These are phyloP conservation scores for Percina caprodes DNA, from an alignment of 2,113 vertebrate genomes.

Conservation along the genomic window DNA sequence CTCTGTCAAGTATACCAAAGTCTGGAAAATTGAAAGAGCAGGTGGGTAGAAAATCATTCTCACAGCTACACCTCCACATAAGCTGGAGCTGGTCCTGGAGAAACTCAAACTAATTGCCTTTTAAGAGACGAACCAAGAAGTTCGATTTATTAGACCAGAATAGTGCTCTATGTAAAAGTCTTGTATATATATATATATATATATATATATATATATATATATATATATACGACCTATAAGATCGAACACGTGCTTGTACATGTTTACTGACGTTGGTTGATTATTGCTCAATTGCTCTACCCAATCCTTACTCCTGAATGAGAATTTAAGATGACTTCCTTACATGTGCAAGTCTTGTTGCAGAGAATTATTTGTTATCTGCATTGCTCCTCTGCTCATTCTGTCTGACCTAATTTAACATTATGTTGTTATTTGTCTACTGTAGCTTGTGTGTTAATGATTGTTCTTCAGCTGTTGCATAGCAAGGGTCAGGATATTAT, in stretches of 20 bases:
- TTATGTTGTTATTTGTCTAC: background rate
- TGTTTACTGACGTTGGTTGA: background rate
- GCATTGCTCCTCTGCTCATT: background rate
- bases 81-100: background rate
- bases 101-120: background rate
- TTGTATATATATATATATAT: too few relatives aligned
- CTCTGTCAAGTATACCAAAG: background rate
- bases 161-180: background rate
- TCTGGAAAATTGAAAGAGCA: conserved; percentile 23
- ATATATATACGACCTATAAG: too few relatives aligned
- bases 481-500: background rate
- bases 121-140: background rate
- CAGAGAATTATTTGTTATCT: conserved; percentile 15
- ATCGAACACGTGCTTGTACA: background rate
- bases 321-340: conserved; percentile 17
- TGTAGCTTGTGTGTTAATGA: background rate
- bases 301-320: background rate
- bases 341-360: background rate
- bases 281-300: background rate
- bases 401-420: conserved; percentile 10
- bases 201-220: too few relatives aligned
- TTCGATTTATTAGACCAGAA: conserved; percentile 1
- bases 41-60: conserved; percentile 16
- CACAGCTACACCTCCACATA: background rate
- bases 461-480: background rate